Evolutionary conservation across 2,888 invertebrate genomes (phyloP), one percentile per base, ranked within the genome.

Genomic region (Trisateles emortualis): DNA sequence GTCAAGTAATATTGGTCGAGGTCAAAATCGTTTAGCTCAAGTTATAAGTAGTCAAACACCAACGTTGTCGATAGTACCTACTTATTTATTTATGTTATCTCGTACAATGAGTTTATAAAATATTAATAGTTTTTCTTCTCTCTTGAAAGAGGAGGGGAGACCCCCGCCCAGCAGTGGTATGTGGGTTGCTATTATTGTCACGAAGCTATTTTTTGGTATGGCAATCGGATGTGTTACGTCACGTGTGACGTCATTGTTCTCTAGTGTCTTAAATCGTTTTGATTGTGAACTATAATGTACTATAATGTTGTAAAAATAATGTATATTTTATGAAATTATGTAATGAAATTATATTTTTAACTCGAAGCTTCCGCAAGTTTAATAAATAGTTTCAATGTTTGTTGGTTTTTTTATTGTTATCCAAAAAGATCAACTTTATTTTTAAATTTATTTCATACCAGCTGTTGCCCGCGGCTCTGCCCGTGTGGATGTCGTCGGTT

Each of bases 261-360:
- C 49, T 64, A 67, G 67, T 64, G 74, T 70, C 71, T 64, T 71
- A 59, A 47, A 67, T 52, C n/a, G n/a, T 35, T 52, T 69, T 69
- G 42, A 41, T 38, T 57, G 45, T 54, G 52, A 54, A 65, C 49
- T 72, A n/a, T n/a, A n/a, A n/a, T n/a, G 57, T 65, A 70, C 55
- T 19, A 62, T 71, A 70, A 53, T 55, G 60, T 72, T 72, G 73
- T 71, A 71, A 26, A 67, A 74, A n/a, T n/a, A 73, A 61, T 77
- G 79, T 78, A 78, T 79, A 81, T 76, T 79, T 70, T 76, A 78
- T 76, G 59, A 71, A 70, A 67, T 50, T 67, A 76, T 64, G 56
- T 68, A 72, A 72, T 68, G 36, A 52, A 57, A 67, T 66, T 70
- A 68, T 70, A 72, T 68, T 67, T 56, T 65, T 68, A 67, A 74